Conservation (phyloP, 2,113 vertebrate species). For the Trachemys scripta region DNA sequence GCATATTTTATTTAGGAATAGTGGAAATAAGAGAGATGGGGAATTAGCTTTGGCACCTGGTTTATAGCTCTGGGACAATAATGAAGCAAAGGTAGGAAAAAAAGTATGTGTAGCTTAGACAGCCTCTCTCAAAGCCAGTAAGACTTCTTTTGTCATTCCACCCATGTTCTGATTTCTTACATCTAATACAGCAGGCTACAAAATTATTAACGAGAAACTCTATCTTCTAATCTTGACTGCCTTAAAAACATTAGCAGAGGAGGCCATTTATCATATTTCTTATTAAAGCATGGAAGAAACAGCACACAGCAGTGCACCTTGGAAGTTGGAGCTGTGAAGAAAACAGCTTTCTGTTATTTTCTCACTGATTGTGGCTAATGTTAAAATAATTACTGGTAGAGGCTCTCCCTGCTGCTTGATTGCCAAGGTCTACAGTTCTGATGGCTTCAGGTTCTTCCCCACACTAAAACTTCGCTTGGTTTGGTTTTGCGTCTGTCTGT, state of each 20-base stretch:
- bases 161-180: slow-evolving; percentile 3
- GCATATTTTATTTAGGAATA: neutral
- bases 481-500: slow-evolving; percentile 7
- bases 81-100: neutral
- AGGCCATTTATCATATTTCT: slow-evolving; percentile 73
- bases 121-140: neutral
- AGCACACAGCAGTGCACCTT: slow-evolving; percentile 69
- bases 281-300: slow-evolving; percentile 76
- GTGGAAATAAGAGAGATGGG: neutral
- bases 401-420: slow-evolving; percentile 65
- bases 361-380: slow-evolving; percentile 67
- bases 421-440: slow-evolving; percentile 43
- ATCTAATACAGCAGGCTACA: neutral
- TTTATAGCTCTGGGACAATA: neutral
- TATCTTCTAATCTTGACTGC: slow-evolving; percentile 59
- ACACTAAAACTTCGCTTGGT: slow-evolving; percentile 19
- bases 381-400: slow-evolving; percentile 78
- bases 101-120: neutral
- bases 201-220: slow-evolving; percentile 52
- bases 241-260: slow-evolving; percentile 71
- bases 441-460: slow-evolving; percentile 50
- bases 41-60: slow-evolving; percentile 7
- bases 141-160: slow-evolving; percentile 8
- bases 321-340: slow-evolving; percentile 68
- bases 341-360: slow-evolving; percentile 74